A percentile compares a stretch with the other conserved stretches of the same genome.
Conservation (phyloP, 2,113 vertebrate species). For the Blennius ocellaris region DNA sequence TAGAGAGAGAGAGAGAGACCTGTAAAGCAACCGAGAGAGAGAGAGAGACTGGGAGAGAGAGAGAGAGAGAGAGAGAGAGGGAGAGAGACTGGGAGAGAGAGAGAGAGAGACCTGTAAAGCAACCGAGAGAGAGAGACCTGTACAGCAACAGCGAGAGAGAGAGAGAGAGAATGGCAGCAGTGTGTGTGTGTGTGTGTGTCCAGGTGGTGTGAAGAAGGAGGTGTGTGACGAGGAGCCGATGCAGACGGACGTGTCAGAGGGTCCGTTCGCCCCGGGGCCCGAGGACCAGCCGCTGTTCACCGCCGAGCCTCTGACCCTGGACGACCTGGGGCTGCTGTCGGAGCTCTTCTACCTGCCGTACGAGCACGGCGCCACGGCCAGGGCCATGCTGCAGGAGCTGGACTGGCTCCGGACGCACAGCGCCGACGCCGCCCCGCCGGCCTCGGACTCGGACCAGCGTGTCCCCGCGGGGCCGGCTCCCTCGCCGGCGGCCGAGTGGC, state of each 20-base stretch:
- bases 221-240: constrained; percentile 87
- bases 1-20: no score
- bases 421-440: constrained; percentile 70
- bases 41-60: no score
- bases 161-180: no score
- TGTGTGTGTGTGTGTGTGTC: background rate
- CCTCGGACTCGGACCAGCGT: no score
- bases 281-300: constrained; percentile 93
- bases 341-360: constrained; percentile 98
- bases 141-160: no score
- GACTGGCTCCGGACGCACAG: constrained; percentile 94
- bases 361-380: constrained; percentile 91
- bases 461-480: background rate
- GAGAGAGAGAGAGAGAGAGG: no score
- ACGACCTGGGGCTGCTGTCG: constrained; percentile 92
- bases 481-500: constrained; percentile 85
- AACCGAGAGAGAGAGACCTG: no score
- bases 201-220: constrained; percentile 58
- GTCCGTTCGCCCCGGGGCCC: constrained; percentile 85
- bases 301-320: constrained; percentile 91
- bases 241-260: constrained; percentile 91
- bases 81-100: no score
- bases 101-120: no score
- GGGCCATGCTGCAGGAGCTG: constrained; percentile 93
- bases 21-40: no score